Evolutionary conservation across 1,140 invertebrate species (phyloP), one percentile per base, ranked within the genome.

Genomic region (Drosophila murphyi): DNA sequence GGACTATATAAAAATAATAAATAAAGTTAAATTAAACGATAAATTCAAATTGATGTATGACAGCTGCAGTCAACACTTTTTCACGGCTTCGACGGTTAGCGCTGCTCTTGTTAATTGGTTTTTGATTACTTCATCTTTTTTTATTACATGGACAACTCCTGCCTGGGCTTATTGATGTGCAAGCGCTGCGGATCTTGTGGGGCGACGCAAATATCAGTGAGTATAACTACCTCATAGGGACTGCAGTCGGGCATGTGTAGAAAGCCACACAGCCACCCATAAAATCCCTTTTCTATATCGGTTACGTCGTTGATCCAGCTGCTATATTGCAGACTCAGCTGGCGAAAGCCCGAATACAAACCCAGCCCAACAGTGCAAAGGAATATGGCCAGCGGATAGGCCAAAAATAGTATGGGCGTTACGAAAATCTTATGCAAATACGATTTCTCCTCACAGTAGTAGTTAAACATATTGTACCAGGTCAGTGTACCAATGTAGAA

Each of bases 231-330:
- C 65, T 92, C 89, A 48, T 91, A 90, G 29, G 88, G 89, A 43
- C 86, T 92, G 85, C 96, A 97, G 80, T 96, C 95, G 59, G 95
- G 94, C 70, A 96, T 92, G 70, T 94, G 94, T 29, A 96, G 77
- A 47, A 94, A 93, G 47, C 94, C 94, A 92, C 96, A 96, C 37
- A 96, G 92, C 96, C 96, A 96, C 32, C 96, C 96, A 85, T 96
- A 96, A 92, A 96, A 96, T 1, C 96, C 96, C 92, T 96, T 96
- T 72, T 96, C 96, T 82, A 95, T 95, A 92, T 96, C 96, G 63
- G 94, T 94, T 5, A 96, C 94, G 93, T 96, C 95, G 73, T 94
- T 94, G 78, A 94, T 93, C 96, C 96, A 96, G 54, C 94, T 94
- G 37, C 94, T 93, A 60, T 94, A 95, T 80, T 94, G 95, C 92